A percentile compares a stretch with the other conserved stretches of the same genome.
Evolutionary conservation across 2,888 invertebrate genomes (phyloP).

Genomic region (Mamestra brassicae): DNA sequence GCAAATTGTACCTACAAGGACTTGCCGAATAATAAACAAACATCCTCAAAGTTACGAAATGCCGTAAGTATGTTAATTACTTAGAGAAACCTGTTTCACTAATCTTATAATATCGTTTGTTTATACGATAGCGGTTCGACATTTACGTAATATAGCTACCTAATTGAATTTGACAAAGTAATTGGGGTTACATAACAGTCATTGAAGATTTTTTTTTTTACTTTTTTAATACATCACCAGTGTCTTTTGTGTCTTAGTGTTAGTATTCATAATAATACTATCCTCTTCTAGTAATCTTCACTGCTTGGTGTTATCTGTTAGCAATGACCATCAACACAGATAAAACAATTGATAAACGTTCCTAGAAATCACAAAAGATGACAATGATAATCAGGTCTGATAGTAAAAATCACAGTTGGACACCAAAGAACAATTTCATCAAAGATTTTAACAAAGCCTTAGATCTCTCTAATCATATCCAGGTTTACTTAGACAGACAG

Average conservation of each 20-base stretch:
- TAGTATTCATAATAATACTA: conserved; percentile 16
- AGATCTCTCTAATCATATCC: background rate
- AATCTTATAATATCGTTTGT: conserved; percentile 58
- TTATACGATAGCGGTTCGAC: conserved; percentile 26
- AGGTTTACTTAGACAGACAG: background rate
- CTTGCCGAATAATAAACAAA: conserved; percentile 44
- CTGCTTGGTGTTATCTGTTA: conserved; percentile 37
- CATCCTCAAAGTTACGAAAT: conserved; percentile 30
- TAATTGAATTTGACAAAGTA: conserved; percentile 58
- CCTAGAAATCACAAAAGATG: conserved; percentile 22
- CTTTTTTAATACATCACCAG: conserved; percentile 7
- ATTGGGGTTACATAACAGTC: conserved; percentile 13
- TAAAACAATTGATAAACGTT: conserved; percentile 35
- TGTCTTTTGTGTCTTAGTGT: conserved; percentile 3
- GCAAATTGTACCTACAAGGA: conserved; percentile 7
- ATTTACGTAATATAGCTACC: conserved; percentile 53
- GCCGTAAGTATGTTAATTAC: conserved; percentile 46
- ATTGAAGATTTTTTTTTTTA: conserved; percentile 13
- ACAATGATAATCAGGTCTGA: conserved; percentile 15
- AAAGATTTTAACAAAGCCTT: conserved; percentile 4
- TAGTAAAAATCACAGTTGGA: conserved; percentile 23
- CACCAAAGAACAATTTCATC: background rate
- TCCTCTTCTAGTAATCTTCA: conserved; percentile 9
- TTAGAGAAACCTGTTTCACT: conserved; percentile 48
- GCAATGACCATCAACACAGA: conserved; percentile 37